Evolutionary conservation across 1,140 invertebrate species (phyloP).

Genomic region (Palaemon carinicauda): DNA sequence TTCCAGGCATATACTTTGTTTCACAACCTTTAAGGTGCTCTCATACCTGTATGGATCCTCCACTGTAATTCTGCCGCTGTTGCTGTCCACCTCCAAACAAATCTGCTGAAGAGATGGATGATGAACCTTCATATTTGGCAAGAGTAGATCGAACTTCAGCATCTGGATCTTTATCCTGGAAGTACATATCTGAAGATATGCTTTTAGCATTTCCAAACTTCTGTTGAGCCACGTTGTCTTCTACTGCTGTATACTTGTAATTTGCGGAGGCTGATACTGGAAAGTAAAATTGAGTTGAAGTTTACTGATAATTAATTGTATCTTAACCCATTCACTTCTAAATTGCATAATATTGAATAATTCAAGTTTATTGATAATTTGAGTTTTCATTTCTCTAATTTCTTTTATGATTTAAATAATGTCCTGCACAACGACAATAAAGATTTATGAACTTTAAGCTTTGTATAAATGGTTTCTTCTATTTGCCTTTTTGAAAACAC

Average conservation of each 20-base stretch:
- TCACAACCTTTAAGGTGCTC: background rate
- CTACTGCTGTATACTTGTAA: conserved; percentile 57
- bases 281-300: background rate
- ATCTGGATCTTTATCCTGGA: conserved; percentile 72
- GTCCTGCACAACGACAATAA: too few relatives aligned
- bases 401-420: too few relatives aligned
- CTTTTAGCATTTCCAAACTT: conserved; percentile 97
- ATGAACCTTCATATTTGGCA: conserved; percentile 85
- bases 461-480: too few relatives aligned
- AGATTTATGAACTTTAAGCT: too few relatives aligned
- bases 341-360: too few relatives aligned
- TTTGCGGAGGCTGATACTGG: conserved; percentile 57
- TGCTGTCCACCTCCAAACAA: conserved; percentile 81
- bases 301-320: background rate
- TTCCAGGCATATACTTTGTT: background rate
- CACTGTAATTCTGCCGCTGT: conserved; percentile 63
- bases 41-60: conserved; percentile 51
- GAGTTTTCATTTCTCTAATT: too few relatives aligned
- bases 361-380: too few relatives aligned
- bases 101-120: conserved; percentile 94
- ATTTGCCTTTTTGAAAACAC: background rate
- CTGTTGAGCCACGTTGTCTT: conserved; percentile 79
- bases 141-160: conserved; percentile 69
- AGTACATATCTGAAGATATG: conserved; percentile 97
- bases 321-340: background rate